Evolutionary conservation across 2,113 vertebrate species (phyloP).

Genomic region (Rhinoptilus africanus): DNA sequence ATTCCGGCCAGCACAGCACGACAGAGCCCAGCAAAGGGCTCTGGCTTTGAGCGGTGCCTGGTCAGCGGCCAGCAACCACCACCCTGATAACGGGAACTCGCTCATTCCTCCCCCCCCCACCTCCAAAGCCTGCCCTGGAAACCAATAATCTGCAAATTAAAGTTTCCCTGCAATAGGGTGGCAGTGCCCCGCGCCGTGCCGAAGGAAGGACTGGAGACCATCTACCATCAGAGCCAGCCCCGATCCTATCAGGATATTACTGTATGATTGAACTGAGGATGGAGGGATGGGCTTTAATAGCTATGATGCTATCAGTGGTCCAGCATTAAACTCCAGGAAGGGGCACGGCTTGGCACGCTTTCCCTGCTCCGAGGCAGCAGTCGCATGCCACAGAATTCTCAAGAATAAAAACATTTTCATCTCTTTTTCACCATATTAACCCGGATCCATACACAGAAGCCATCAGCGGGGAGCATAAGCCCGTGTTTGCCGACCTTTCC

Average conservation of each 20-base stretch:
- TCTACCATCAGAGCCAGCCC: conserved; percentile 11
- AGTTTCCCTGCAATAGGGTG: background rate
- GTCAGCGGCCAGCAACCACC: conserved; percentile 1
- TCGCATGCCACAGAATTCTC: background rate
- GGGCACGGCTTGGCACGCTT: background rate
- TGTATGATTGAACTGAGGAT: conserved; percentile 6
- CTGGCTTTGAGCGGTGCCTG: background rate
- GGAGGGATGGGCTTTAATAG: conserved; percentile 33
- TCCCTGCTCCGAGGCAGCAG: background rate
- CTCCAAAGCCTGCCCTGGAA: background rate
- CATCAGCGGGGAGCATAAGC: background rate
- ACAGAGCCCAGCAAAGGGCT: background rate
- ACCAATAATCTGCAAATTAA: conserved; percentile 4
- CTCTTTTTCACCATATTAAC: background rate
- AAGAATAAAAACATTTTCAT: background rate
- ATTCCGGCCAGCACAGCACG: background rate
- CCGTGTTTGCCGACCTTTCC: background rate
- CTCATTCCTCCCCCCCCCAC: background rate
- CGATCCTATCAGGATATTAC: conserved; percentile 29
- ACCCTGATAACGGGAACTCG: background rate
- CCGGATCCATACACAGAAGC: background rate
- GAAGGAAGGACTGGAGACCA: background rate
- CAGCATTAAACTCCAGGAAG: background rate
- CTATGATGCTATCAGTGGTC: background rate
- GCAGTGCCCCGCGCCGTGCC: background rate